A percentile compares a stretch with the other conserved stretches of the same genome.
Evolutionary conservation across 1,140 invertebrate genomes (phyloP).

Genomic region (Drosophila melanica): DNA sequence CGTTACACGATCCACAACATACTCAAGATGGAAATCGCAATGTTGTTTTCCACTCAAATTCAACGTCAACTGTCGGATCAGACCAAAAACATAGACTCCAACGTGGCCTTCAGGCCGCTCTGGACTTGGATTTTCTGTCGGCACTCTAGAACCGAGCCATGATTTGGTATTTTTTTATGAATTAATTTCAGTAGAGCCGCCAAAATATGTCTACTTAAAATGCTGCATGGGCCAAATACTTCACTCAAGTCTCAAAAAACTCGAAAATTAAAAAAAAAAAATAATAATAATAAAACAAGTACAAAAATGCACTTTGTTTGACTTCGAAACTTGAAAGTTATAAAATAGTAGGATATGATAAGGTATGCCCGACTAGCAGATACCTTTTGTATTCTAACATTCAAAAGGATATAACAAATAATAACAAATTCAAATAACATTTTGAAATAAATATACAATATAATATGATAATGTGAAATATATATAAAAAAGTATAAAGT

Average conservation of each 20-base stretch:
- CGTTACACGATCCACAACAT: neutral
- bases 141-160: neutral
- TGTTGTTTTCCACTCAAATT: neutral
- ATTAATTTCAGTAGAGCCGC: conserved; percentile 15
- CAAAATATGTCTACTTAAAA: conserved; percentile 11
- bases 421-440: no score
- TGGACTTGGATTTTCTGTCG: neutral
- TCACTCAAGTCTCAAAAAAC: neutral
- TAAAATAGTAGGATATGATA: neutral
- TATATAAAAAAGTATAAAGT: neutral
- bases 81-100: neutral
- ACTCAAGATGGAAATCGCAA: neutral
- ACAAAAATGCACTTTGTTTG: conserved; percentile 17
- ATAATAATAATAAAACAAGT: conserved; percentile 1
- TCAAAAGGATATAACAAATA: neutral
- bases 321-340: conserved; percentile 29
- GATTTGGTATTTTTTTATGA: neutral
- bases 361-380: neutral
- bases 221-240: conserved; percentile 31
- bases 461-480: neutral
- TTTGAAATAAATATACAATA: neutral
- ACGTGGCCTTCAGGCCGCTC: neutral
- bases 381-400: neutral
- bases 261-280: conserved; percentile 5
- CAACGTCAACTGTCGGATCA: neutral